A percentile compares a stretch with the other conserved stretches of the same genome.
These are phyloP conservation scores for Corythaixoides concolor DNA, from an alignment of 2,113 vertebrate species.

Conservation along the genomic window DNA sequence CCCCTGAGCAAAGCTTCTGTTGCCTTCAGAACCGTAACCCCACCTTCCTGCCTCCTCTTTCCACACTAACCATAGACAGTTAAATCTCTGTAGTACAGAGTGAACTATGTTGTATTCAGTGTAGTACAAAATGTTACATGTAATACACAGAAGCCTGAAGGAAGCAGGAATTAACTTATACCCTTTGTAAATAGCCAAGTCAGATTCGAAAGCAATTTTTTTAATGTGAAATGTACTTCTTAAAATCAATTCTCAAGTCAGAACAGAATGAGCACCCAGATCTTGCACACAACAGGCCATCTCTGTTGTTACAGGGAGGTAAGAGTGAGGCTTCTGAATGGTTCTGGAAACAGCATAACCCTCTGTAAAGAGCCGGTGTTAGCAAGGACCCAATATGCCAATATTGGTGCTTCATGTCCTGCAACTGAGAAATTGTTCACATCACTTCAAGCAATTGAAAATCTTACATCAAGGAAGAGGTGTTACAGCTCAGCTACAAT, in stretches of 20 bases:
- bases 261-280: background rate
- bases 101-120: background rate
- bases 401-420: background rate
- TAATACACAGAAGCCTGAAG: background rate
- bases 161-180: background rate
- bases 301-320: background rate
- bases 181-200: background rate
- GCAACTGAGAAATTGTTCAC: background rate
- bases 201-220: background rate
- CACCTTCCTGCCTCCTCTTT: background rate
- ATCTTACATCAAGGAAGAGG: background rate
- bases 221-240: background rate
- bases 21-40: background rate
- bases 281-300: background rate
- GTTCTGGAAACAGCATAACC: background rate
- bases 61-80: background rate
- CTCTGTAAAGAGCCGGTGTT: background rate
- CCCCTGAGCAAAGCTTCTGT: background rate
- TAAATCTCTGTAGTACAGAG: background rate
- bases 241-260: background rate
- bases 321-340: background rate
- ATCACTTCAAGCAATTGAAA: background rate
- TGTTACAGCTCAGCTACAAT: background rate
- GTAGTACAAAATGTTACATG: background rate
- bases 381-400: background rate